These are phyloP conservation scores for Columba guinea DNA, from an alignment of 2,797 vertebrate species.

Conservation along the genomic window DNA sequence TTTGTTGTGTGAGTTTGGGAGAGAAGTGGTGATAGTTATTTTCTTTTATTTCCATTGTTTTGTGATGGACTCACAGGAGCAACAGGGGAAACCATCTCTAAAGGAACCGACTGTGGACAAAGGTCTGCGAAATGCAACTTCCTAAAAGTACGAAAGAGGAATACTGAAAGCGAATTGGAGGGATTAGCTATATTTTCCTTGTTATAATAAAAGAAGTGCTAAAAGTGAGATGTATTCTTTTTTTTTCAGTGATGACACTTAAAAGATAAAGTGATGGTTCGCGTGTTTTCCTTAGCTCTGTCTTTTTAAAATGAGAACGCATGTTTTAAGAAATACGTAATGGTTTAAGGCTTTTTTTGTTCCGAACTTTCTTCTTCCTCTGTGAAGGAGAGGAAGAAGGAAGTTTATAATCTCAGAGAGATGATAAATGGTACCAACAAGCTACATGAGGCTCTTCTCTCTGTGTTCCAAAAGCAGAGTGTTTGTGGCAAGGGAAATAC, in stretches of 20 bases:
- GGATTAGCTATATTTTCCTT: neutral
- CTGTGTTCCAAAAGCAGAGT: neutral
- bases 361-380: neutral
- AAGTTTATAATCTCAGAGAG: neutral
- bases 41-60: neutral
- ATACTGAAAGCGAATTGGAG: neutral
- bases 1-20: neutral
- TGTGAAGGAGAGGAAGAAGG: neutral
- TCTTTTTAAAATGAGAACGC: neutral
- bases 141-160: neutral
- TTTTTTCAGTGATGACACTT: neutral
- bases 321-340: neutral
- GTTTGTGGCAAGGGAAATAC: neutral
- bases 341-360: neutral
- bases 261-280: neutral
- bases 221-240: neutral
- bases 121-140: neutral
- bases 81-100: fast-evolving
- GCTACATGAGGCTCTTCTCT: neutral
- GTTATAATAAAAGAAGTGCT: neutral
- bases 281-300: neutral
- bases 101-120: neutral
- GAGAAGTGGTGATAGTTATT: neutral
- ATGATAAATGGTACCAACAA: neutral
- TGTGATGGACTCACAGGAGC: neutral